Conservation (phyloP, 2,113 vertebrate genomes). For the Psophia crepitans region DNA sequence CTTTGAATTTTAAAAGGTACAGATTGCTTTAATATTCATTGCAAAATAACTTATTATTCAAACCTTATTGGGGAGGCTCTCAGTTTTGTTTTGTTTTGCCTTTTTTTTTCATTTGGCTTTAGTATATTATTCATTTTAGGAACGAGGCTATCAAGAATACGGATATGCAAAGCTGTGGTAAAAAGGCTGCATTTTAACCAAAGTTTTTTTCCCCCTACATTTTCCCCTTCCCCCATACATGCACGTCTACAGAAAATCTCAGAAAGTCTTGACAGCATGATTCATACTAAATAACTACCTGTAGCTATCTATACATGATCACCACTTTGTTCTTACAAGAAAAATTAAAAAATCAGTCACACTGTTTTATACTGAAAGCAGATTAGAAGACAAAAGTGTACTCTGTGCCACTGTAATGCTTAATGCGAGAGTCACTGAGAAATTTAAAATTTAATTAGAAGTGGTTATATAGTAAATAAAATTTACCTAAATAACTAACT, state of each 20-base stretch:
- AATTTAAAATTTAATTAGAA: constrained; percentile 77
- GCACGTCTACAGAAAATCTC: not conserved
- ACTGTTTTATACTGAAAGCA: not conserved
- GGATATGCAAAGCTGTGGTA: constrained; percentile 45
- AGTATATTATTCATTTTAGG: constrained; percentile 73
- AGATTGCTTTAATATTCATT: constrained; percentile 98
- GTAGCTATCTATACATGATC: not conserved
- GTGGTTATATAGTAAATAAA: constrained; percentile 79
- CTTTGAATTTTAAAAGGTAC: constrained; percentile 98
- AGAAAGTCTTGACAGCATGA: not conserved
- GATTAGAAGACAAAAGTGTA: constrained; percentile 35
- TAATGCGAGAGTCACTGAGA: constrained; percentile 63
- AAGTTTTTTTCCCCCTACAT: not conserved
- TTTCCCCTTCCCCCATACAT: not conserved
- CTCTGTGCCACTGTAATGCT: constrained; percentile 19
- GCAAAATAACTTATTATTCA: constrained; percentile 97
- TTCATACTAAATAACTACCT: constrained; percentile 41
- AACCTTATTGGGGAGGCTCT: constrained; percentile 81
- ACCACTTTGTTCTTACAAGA: not conserved
- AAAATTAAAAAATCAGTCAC: not conserved
- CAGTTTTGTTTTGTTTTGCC: constrained; percentile 74
- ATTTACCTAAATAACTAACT: constrained; percentile 82
- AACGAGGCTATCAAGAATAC: constrained; percentile 34
- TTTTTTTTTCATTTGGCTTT: constrained; percentile 60
- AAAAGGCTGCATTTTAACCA: constrained; percentile 3